These are phyloP conservation scores for Eremophila alpestris DNA, from an alignment of 2,797 vertebrate genomes.

Conservation along the genomic window DNA sequence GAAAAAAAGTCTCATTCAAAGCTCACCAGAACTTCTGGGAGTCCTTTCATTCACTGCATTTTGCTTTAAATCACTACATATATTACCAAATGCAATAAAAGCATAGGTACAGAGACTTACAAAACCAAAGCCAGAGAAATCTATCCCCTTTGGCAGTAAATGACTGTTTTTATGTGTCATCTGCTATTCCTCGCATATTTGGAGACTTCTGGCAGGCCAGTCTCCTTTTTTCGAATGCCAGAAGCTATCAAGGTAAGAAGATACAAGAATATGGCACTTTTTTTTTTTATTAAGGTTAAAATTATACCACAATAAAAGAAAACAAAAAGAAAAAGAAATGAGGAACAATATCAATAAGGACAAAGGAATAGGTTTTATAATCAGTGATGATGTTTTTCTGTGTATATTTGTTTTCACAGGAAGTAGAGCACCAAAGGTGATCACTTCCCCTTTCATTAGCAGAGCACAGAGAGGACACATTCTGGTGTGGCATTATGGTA, in stretches of 20 bases:
- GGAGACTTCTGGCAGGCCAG: background rate
- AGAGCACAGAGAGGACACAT: background rate
- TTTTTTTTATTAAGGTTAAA: background rate
- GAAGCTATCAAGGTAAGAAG: background rate
- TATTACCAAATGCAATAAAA: conserved; percentile 8
- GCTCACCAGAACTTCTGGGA: conserved; percentile 6
- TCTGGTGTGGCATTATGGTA: background rate
- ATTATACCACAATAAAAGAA: background rate
- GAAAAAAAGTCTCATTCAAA: background rate
- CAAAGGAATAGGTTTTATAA: background rate
- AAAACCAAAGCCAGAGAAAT: background rate
- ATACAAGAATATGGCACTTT: background rate
- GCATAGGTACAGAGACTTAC: background rate
- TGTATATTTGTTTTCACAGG: background rate
- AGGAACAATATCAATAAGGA: background rate
- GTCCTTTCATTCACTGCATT: conserved; percentile 7
- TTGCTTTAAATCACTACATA: background rate
- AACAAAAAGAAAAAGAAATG: background rate
- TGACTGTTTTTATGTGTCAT: background rate
- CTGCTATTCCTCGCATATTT: background rate
- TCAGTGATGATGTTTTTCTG: background rate
- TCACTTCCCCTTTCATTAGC: background rate
- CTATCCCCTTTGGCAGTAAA: background rate
- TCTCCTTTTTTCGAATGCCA: background rate
- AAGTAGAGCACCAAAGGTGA: background rate